Percentiles rank a stretch among this genome's conserved stretches.
These are phyloP conservation scores for Labeo rohita DNA, from an alignment of 2,113 vertebrate genomes.

Conservation along the genomic window DNA sequence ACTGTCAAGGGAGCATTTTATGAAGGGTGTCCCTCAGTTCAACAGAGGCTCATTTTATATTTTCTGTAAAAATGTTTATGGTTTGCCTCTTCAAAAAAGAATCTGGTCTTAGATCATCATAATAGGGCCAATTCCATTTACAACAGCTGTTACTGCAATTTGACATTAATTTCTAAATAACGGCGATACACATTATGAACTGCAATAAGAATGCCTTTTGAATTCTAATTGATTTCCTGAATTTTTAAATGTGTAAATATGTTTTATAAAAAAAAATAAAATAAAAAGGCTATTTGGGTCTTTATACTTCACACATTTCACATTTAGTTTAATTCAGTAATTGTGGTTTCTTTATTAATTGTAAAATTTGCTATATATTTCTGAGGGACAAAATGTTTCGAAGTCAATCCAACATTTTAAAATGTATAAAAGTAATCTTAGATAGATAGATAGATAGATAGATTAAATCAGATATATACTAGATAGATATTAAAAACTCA, in stretches of 20 bases:
- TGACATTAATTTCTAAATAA: background rate
- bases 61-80: constrained; percentile 25
- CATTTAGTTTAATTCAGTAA: background rate
- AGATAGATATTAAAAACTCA: too few species aligned
- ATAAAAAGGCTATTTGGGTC: background rate
- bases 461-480: too few species aligned
- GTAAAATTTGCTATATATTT: background rate
- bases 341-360: background rate
- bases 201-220: background rate
- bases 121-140: background rate
- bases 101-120: background rate
- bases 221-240: background rate
- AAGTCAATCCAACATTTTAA: background rate
- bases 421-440: background rate
- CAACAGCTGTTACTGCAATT: constrained; percentile 10
- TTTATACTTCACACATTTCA: background rate
- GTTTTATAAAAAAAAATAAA: too few species aligned
- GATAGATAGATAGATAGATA: too few species aligned
- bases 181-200: background rate
- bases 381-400: background rate
- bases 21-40: constrained; percentile 31
- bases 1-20: constrained; percentile 17
- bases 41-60: background rate
- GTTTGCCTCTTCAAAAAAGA: background rate
- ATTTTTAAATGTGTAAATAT: background rate